Evolutionary conservation across 2,888 invertebrate species (phyloP), one percentile per base, ranked within the genome.

Genomic region (Chesias legatella): DNA sequence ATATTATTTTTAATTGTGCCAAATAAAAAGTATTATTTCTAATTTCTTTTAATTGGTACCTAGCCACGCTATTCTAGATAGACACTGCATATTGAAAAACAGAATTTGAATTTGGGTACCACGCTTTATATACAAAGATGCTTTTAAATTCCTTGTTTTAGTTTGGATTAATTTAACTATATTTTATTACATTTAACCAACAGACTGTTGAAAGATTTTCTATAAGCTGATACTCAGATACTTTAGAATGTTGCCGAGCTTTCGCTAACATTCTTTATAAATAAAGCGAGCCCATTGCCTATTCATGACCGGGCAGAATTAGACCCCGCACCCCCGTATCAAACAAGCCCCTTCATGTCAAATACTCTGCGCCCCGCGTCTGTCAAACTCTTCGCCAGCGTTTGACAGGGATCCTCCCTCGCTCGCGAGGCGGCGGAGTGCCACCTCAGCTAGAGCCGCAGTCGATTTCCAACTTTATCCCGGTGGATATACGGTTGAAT

Each of bases 281-380:
- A 88, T 86, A 85, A 83, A 85, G 82, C 81, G 78, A 75, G 73
- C 83, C 85, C 86, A 88, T 88, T 85, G 88, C 88, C 84, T 88
- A 88, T 88, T 88, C 88, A 88, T 88, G 86, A 88, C 85, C 81
- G 82, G 81, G 85, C 85, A 83, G 74, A 86, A 83, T 86, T 84
- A 59, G 55, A 60, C 75, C 76, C 78, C 76, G 74, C 74, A 73
- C 73, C 69, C 83, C 84, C 81, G 85, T 83, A 85, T 86, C 85
- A 86, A 86, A 85, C 85, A 83, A 84, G 86, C 85, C 88, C 88
- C 88, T 86, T 86, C 86, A 86, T 83, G 88, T 88, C 88, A 86
- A 88, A 88, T 82, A 83, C 88, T 85, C 85, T 81, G 80, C 84
- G 79, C 86, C 85, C 86, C 84, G 84, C 85, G 86, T 83, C 88